Conservation (phyloP, 2,113 vertebrate species). For the Protomyctophum bolini region DNA sequence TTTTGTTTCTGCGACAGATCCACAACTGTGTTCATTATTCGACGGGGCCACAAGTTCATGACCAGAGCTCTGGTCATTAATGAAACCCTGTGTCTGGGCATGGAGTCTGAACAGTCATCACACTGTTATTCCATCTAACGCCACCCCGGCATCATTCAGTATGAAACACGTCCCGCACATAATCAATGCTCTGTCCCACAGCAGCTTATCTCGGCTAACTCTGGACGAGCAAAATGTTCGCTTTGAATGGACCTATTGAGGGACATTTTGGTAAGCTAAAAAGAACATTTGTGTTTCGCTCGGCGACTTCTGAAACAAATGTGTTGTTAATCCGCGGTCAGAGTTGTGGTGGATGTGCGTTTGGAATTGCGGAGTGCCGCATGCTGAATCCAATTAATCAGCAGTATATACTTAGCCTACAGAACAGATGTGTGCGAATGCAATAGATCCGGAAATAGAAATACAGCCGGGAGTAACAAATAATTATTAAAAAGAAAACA, state of each 20-base stretch:
- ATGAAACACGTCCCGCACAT: constrained; percentile 70
- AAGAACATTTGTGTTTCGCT: constrained; percentile 64
- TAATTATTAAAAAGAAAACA: too few species aligned
- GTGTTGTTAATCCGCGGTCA: constrained; percentile 25
- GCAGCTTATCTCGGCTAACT: constrained; percentile 66
- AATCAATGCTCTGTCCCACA: constrained; percentile 69
- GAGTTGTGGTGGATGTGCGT: constrained; percentile 12
- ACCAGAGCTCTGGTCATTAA: constrained; percentile 65
- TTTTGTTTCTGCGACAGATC: constrained; percentile 21
- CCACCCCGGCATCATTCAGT: constrained; percentile 59
- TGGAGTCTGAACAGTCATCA: constrained; percentile 66
- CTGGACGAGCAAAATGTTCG: constrained; percentile 55
- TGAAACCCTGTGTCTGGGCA: constrained; percentile 64
- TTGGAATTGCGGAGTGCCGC: constrained; percentile 8
- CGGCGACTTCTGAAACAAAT: constrained; percentile 42
- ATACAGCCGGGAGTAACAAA: too few species aligned
- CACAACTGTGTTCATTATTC: constrained; percentile 70
- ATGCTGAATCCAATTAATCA: constrained; percentile 3
- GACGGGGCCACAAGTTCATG: constrained; percentile 66
- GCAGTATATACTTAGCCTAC: not conserved
- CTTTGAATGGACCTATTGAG: constrained; percentile 69
- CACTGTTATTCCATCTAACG: constrained; percentile 68
- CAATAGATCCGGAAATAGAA: too few species aligned
- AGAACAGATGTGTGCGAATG: too few species aligned
- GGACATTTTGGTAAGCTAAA: constrained; percentile 51